Percentiles rank a stretch among this genome's conserved stretches.
phyloP scores from a whole-genome alignment of 2,797 vertebrate genomes.

The Pipistrellus pygmaeus region DNA sequence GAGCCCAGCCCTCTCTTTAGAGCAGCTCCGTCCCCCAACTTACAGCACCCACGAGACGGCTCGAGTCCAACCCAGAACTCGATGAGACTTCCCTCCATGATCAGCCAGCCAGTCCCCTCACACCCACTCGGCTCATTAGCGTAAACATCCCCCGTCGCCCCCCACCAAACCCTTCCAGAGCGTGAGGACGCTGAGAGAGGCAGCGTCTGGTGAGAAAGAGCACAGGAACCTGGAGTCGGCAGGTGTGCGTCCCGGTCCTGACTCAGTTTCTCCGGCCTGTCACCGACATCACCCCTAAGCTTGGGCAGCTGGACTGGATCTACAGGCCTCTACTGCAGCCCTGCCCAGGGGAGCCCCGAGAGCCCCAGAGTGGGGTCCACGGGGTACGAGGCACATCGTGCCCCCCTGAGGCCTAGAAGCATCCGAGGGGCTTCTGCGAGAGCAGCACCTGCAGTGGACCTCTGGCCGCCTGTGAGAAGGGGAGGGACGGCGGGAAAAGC shows the following conservation, averaged over 20 bases:
- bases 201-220: neutral
- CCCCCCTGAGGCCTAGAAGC: neutral
- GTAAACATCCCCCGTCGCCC: neutral
- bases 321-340: neutral
- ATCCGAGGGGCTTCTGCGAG: neutral
- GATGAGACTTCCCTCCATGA: neutral
- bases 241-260: neutral
- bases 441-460: neutral
- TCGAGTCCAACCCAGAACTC: neutral
- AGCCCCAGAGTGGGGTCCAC: neutral
- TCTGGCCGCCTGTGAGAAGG: neutral
- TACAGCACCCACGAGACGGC: neutral
- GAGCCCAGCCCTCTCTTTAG: neutral
- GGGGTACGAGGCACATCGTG: neutral
- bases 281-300: neutral
- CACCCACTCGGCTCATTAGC: neutral
- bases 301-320: neutral
- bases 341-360: neutral
- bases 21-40: neutral
- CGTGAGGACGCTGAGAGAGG: neutral
- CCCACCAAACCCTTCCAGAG: constrained; percentile 4
- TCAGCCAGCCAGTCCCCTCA: neutral
- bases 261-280: neutral
- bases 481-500: constrained; percentile 29
- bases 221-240: neutral